A percentile compares a stretch with the other conserved stretches of the same genome.
Evolutionary conservation across 2,797 vertebrate species (phyloP).

Genomic region (Brachyalestes nurse): DNA sequence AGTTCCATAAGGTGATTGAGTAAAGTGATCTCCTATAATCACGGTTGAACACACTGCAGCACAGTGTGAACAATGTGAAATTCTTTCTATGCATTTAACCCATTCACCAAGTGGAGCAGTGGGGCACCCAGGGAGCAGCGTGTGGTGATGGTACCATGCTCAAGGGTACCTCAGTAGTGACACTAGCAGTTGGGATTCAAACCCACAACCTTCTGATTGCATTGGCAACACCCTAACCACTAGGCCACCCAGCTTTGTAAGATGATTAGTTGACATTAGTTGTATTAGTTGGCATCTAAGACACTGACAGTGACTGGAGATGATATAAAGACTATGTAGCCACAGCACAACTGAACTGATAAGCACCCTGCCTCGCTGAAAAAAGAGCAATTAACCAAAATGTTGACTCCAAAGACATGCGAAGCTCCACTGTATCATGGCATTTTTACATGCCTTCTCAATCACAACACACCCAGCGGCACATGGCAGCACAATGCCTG

Average conservation of each 20-base stretch:
- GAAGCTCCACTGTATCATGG: conserved; percentile 53
- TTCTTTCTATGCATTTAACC: too few species aligned
- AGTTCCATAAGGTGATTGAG: too few species aligned
- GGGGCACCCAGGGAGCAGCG: too few species aligned
- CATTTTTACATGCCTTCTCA: conserved; percentile 69
- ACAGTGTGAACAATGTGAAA: too few species aligned
- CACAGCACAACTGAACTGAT: not conserved
- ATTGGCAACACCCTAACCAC: too few species aligned
- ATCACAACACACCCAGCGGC: conserved; percentile 72
- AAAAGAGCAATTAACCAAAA: conserved; percentile 16
- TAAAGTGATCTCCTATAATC: too few species aligned
- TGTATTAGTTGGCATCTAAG: not conserved
- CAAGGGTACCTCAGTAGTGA: too few species aligned
- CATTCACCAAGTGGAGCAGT: too few species aligned
- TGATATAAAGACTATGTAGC: not conserved
- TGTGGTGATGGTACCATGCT: too few species aligned
- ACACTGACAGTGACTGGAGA: not conserved
- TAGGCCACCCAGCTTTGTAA: too few species aligned
- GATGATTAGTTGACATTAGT: not conserved
- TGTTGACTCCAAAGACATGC: conserved; percentile 32
- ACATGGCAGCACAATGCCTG: conserved; percentile 73
- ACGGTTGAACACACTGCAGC: too few species aligned
- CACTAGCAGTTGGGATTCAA: not conserved
- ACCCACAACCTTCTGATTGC: too few species aligned
- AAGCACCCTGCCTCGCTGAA: not conserved